Conservation (phyloP, 1,140 invertebrate species). For the Latrodectus geometricus region DNA sequence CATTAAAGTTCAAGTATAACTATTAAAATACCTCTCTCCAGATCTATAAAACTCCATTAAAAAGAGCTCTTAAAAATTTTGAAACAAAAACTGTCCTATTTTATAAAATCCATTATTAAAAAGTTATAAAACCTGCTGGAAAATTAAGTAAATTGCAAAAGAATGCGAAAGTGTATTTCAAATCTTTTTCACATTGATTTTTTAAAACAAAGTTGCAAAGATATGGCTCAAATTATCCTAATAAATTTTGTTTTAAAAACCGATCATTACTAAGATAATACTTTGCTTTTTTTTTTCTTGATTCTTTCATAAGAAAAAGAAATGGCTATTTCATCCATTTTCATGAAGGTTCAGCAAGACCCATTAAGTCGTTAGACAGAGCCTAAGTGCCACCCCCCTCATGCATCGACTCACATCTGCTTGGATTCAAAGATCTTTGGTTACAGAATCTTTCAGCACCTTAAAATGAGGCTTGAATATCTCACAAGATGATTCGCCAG, state of each 20-base stretch:
- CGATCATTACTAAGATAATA: not conserved
- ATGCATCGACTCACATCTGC: not conserved
- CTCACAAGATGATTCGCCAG: no score
- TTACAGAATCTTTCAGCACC: slow-evolving; percentile 6
- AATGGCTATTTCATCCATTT: slow-evolving; percentile 14
- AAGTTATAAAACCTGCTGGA: not conserved
- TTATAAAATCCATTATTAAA: no score
- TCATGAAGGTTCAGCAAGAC: slow-evolving; percentile 1
- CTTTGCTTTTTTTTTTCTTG: not conserved
- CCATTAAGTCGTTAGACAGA: slow-evolving; percentile 27
- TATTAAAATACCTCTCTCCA: no score
- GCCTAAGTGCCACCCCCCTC: not conserved
- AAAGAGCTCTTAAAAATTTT: no score
- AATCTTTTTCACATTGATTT: not conserved
- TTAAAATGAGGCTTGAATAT: not conserved
- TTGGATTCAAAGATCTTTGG: slow-evolving; percentile 2
- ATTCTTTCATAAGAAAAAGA: not conserved
- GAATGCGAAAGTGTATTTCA: not conserved
- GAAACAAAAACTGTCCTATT: no score
- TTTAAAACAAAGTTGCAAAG: not conserved
- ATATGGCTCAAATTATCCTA: slow-evolving; percentile 4
- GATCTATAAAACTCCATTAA: no score
- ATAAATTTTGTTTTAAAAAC: slow-evolving; percentile 10
- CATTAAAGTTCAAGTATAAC: no score
- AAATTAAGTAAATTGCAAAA: not conserved